Evolutionary conservation across 2,113 vertebrate species (phyloP).

Genomic region (Litocranius walleri): DNA sequence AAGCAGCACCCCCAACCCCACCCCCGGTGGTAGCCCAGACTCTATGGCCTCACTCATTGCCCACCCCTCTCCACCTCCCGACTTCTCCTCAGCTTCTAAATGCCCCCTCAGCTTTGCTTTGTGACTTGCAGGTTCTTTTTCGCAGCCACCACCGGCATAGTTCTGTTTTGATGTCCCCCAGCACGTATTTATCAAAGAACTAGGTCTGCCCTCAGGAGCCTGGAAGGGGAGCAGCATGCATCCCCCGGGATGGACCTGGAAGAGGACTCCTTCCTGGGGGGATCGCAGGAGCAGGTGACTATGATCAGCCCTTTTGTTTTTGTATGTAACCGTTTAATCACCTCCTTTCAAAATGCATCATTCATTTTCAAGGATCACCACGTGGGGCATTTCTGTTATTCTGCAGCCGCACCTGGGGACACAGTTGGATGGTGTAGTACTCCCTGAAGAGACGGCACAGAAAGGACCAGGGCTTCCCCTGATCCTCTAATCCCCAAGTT

Average conservation of each 20-base stretch:
- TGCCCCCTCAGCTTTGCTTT: background rate
- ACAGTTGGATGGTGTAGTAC: rapidly evolving
- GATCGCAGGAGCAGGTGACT: rapidly evolving
- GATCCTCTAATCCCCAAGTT: background rate
- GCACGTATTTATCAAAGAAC: background rate
- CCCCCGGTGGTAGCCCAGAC: background rate
- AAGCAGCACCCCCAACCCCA: rapidly evolving
- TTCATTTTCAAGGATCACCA: background rate
- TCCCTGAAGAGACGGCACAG: background rate
- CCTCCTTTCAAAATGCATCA: background rate
- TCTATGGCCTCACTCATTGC: background rate
- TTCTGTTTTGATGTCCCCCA: background rate
- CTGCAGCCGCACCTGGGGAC: background rate
- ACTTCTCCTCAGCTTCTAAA: background rate
- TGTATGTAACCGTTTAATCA: background rate
- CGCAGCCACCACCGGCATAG: background rate
- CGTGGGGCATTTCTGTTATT: rapidly evolving
- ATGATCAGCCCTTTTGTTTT: background rate
- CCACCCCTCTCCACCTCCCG: rapidly evolving
- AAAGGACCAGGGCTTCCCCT: background rate
- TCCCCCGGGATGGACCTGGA: background rate
- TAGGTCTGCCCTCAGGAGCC: background rate
- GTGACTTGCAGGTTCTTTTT: background rate
- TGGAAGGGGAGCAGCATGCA: background rate
- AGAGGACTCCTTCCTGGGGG: background rate